Conservation (phyloP, 1,140 invertebrate genomes). For the Cataglyphis hispanica region DNA sequence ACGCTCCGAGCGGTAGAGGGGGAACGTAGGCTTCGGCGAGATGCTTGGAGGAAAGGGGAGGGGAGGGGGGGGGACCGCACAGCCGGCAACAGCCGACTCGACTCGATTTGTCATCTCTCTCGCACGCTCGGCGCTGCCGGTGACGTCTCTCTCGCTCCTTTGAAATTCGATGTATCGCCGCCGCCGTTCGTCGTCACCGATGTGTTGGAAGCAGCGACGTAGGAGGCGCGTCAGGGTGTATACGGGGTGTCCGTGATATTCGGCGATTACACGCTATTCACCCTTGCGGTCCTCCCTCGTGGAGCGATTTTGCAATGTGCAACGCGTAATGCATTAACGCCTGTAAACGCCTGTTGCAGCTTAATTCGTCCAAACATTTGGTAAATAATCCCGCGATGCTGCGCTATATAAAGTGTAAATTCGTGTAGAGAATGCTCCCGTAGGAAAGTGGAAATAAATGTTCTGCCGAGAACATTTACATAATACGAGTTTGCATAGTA, state of each 20-base stretch:
- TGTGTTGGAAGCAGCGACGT: constrained; percentile 48
- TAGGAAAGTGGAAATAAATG: constrained; percentile 62
- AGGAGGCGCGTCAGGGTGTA: constrained; percentile 57
- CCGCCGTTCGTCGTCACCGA: neutral
- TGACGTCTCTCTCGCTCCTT: constrained; percentile 28
- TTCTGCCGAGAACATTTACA: constrained; percentile 36
- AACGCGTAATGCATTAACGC: constrained; percentile 11
- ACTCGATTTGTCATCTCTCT: constrained; percentile 56
- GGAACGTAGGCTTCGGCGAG: constrained; percentile 19
- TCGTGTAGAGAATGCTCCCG: constrained; percentile 38
- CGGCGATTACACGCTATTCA: constrained; percentile 42
- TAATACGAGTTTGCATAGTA: constrained; percentile 55
- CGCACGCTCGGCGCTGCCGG: constrained; percentile 34
- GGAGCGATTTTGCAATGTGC: constrained; percentile 6
- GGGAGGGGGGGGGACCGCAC: constrained; percentile 38
- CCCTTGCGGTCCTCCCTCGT: neutral
- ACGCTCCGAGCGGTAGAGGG: constrained; percentile 58
- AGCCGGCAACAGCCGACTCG: constrained; percentile 74
- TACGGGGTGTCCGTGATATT: constrained; percentile 67
- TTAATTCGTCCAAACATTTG: constrained; percentile 31
- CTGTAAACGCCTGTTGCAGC: neutral
- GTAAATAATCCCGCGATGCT: constrained; percentile 14
- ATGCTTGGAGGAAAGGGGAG: constrained; percentile 9
- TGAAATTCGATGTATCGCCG: constrained; percentile 36
- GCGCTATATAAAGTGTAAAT: constrained; percentile 13